These are phyloP conservation scores for Cherax destructor DNA, from an alignment of 1,140 invertebrate species.

Conservation along the genomic window DNA sequence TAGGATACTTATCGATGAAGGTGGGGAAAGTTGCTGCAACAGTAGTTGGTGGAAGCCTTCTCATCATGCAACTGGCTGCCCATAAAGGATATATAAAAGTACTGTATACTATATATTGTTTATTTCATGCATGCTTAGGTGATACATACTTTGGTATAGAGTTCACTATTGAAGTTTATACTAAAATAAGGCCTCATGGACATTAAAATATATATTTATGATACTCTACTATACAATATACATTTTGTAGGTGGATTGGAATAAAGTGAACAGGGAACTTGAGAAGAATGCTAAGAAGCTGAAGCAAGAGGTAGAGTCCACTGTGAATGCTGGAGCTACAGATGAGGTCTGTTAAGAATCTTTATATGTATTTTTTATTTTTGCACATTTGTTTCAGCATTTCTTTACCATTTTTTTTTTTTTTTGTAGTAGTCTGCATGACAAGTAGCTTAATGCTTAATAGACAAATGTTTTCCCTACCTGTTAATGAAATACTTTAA, in stretches of 20 bases:
- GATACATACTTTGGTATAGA: no score
- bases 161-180: no score
- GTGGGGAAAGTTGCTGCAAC: slow-evolving; percentile 92
- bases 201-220: no score
- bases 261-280: slow-evolving; percentile 86
- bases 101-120: not conserved
- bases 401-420: not conserved
- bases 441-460: not conserved
- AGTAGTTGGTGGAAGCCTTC: slow-evolving; percentile 90
- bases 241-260: slow-evolving; percentile 81
- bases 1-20: slow-evolving; percentile 93
- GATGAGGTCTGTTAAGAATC: slow-evolving; percentile 82
- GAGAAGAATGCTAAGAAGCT: slow-evolving; percentile 89
- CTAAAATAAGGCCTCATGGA: no score
- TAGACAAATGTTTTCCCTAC: not conserved
- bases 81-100: slow-evolving; percentile 93
- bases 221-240: no score
- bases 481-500: no score
- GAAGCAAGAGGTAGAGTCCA: slow-evolving; percentile 84
- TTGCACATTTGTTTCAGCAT: not conserved
- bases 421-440: not conserved
- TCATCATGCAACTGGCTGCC: slow-evolving; percentile 91
- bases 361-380: no score
- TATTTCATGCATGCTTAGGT: no score
- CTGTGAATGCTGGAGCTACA: slow-evolving; percentile 79